phyloP scores from a whole-genome alignment of 2,113 vertebrate genomes.

The Gymnobelideus leadbeateri region DNA sequence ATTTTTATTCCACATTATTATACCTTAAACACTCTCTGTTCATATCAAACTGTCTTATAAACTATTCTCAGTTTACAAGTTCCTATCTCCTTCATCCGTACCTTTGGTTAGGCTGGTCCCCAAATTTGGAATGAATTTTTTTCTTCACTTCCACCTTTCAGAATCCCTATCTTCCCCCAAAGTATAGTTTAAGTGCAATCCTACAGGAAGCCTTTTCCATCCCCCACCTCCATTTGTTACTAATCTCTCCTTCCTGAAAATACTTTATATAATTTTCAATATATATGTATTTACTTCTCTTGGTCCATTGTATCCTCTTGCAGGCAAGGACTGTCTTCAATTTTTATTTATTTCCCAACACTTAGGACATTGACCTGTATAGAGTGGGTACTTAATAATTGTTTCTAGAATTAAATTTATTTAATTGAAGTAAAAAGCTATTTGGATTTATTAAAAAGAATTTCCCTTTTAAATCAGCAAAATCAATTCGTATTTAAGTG shows the following conservation, averaged over 20 bases:
- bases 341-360: not conserved
- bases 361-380: not conserved
- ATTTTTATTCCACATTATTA: not conserved
- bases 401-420: not conserved
- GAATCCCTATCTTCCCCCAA: not conserved
- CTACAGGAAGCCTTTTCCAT: not conserved
- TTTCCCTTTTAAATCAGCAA: conserved; percentile 19
- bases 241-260: not conserved
- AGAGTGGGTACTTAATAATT: not conserved
- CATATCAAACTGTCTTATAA: not conserved
- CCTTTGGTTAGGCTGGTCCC: not conserved
- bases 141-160: not conserved
- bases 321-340: not conserved
- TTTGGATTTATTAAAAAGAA: conserved; percentile 15
- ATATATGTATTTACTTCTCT: not conserved
- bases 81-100: not conserved
- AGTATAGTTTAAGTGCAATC: not conserved
- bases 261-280: not conserved
- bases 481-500: not conserved
- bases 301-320: not conserved
- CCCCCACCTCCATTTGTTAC: not conserved
- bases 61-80: not conserved
- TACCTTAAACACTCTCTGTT: not conserved
- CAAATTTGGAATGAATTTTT: not conserved
- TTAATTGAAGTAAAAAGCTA: conserved; percentile 21